Evolutionary conservation across 2,113 vertebrate species (phyloP).

Genomic region (Puffinus mauretanicus): DNA sequence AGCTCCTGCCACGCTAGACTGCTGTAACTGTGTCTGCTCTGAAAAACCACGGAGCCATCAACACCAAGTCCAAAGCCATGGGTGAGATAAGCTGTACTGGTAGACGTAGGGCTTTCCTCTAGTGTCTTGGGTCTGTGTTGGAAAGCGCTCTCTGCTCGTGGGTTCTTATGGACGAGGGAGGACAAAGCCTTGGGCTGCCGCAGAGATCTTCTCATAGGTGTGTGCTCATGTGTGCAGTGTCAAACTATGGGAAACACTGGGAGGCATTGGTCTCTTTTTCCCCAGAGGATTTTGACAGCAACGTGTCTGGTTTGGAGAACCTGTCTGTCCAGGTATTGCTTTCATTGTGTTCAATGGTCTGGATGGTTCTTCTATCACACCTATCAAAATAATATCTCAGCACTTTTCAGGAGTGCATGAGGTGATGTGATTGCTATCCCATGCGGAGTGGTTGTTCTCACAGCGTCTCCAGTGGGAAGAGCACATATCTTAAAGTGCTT

Average conservation of each 20-base stretch:
- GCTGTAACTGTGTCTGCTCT: neutral
- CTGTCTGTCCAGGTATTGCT: conserved; percentile 1
- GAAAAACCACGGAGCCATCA: accelerated
- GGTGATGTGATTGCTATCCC: neutral
- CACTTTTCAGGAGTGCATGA: neutral
- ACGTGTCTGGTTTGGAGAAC: neutral
- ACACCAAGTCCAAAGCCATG: neutral
- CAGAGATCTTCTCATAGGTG: neutral
- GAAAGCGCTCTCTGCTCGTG: neutral
- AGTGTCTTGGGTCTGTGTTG: neutral
- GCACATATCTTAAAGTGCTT: neutral
- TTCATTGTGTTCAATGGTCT: neutral
- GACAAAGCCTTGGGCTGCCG: neutral
- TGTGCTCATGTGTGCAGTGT: neutral
- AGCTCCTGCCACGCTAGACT: neutral
- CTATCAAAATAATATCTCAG: conserved; percentile 9
- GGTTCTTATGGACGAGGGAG: neutral
- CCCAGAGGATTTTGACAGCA: neutral
- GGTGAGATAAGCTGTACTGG: neutral
- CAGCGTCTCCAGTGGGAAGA: neutral
- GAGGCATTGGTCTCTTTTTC: neutral
- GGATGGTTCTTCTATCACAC: neutral
- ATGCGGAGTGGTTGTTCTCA: neutral
- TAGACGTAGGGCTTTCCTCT: neutral
- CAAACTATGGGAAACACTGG: neutral